Conservation (phyloP, 1,140 invertebrate genomes). For the Lasaia peninsularis region DNA sequence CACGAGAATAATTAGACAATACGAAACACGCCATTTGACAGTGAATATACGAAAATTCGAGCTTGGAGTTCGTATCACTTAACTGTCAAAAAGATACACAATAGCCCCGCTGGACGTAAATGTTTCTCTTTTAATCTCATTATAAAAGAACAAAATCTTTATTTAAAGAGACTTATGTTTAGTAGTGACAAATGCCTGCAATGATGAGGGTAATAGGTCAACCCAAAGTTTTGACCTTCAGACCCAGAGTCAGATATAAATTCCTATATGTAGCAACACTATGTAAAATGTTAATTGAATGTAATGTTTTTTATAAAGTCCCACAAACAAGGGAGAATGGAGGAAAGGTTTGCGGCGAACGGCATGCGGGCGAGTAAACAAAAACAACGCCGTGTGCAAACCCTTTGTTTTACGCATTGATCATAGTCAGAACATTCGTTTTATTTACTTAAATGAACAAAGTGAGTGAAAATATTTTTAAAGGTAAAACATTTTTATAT, state of each 20-base stretch:
- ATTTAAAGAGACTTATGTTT: no score
- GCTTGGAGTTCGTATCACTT: no score
- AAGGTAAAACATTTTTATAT: no score
- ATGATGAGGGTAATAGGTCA: no score
- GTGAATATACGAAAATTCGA: no score
- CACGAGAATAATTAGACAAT: no score
- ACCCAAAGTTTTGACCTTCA: neutral
- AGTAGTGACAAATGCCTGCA: no score
- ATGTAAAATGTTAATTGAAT: constrained; percentile 34
- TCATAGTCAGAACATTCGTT: constrained; percentile 1
- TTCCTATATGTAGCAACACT: neutral
- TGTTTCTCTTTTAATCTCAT: no score
- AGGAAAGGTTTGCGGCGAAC: constrained; percentile 33
- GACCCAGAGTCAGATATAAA: neutral
- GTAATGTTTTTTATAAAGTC: constrained; percentile 42
- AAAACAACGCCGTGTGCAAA: constrained; percentile 23
- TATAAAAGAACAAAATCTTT: no score
- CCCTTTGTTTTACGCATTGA: constrained; percentile 34
- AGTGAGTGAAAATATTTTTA: neutral
- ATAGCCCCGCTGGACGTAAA: no score
- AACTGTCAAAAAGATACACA: no score
- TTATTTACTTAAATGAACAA: neutral
- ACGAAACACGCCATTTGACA: no score
- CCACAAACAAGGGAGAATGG: constrained; percentile 30
- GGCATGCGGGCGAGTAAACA: constrained; percentile 50